These are phyloP conservation scores for Chydorus sphaericus DNA, from an alignment of 2,888 invertebrate genomes.

Conservation along the genomic window DNA sequence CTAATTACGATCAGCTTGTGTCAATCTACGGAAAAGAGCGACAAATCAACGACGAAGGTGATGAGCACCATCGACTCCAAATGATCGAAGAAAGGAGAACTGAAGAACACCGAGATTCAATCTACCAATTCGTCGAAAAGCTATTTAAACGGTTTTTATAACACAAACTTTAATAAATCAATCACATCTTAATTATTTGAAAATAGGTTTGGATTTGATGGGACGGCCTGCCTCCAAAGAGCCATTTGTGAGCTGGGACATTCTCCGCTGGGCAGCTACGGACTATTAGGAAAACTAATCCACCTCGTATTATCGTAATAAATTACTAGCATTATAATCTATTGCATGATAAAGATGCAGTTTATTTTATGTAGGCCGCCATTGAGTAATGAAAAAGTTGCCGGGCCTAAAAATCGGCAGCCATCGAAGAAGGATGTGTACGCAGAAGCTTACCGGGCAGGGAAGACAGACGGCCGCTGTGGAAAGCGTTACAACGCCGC, in stretches of 20 bases:
- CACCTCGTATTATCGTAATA: background rate
- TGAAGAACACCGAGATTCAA: background rate
- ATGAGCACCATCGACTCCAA: no score
- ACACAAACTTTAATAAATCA: background rate
- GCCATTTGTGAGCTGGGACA: constrained; percentile 62
- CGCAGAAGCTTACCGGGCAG: background rate
- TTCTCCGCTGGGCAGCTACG: constrained; percentile 48
- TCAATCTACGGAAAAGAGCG: background rate
- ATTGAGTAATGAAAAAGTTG: background rate
- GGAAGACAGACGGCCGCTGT: background rate
- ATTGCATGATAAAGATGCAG: background rate
- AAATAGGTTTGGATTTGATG: constrained; percentile 44
- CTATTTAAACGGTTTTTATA: background rate
- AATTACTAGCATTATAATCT: background rate
- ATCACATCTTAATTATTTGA: background rate
- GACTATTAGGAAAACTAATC: constrained; percentile 35
- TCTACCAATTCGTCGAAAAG: background rate
- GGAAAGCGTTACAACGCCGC: background rate
- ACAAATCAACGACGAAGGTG: background rate
- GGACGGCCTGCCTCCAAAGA: constrained; percentile 52
- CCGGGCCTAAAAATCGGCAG: background rate
- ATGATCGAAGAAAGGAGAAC: background rate
- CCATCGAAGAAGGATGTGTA: background rate
- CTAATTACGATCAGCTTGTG: background rate
- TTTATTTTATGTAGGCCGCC: background rate